Evolutionary conservation across 2,888 invertebrate species (phyloP).

Genomic region (Liposcelis brunnea): DNA sequence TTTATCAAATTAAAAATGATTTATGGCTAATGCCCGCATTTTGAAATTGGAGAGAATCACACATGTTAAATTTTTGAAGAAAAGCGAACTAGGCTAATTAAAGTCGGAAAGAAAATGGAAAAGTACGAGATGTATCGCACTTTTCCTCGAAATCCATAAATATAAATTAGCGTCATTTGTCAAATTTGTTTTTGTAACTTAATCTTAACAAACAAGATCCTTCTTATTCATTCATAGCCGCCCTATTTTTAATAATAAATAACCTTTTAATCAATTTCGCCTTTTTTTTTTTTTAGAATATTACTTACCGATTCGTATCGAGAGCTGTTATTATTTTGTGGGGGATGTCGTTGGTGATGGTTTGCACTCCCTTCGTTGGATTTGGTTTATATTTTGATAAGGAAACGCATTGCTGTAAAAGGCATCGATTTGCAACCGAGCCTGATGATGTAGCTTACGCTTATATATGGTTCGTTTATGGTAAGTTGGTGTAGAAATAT

Average conservation of each 20-base stretch:
- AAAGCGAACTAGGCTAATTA: no score
- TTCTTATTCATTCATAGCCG: neutral
- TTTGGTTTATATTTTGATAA: slow-evolving; percentile 54
- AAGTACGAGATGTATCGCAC: neutral
- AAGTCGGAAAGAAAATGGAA: neutral
- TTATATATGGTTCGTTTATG: slow-evolving; percentile 54
- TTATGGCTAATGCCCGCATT: no score
- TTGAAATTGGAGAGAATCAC: no score
- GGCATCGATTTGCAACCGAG: slow-evolving; percentile 52
- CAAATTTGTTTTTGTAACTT: slow-evolving; percentile 3
- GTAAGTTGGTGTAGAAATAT: slow-evolving; percentile 32
- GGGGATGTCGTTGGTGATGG: slow-evolving; percentile 47
- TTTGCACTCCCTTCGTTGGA: slow-evolving; percentile 57
- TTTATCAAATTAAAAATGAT: no score
- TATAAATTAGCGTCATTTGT: neutral
- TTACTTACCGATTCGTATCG: slow-evolving; percentile 60
- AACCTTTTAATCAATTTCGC: no score
- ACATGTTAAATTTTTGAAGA: no score
- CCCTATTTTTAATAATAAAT: neutral
- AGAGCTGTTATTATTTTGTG: slow-evolving; percentile 51
- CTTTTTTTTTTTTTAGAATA: slow-evolving; percentile 39
- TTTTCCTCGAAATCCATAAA: no score
- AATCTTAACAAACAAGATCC: neutral
- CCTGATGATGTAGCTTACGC: slow-evolving; percentile 53
- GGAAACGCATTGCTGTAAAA: slow-evolving; percentile 34